These are phyloP conservation scores for Agrotis segetum DNA, from an alignment of 2,888 invertebrate species.

Conservation along the genomic window DNA sequence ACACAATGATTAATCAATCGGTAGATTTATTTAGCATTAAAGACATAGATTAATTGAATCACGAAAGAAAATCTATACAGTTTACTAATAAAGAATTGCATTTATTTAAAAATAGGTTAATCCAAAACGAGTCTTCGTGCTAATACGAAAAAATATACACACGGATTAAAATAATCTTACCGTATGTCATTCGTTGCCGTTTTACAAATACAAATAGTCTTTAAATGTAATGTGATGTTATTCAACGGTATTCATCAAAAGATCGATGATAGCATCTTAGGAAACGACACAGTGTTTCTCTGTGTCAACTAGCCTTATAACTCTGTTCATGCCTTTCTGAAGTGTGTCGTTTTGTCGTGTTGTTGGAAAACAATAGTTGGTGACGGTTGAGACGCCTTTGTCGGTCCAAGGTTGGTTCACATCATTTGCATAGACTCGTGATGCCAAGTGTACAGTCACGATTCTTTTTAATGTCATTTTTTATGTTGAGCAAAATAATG, in stretches of 20 bases:
- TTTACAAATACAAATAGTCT: conserved; percentile 76
- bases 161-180: conserved; percentile 60
- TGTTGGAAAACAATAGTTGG: conserved; percentile 58
- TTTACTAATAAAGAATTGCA: conserved; percentile 9
- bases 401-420: conserved; percentile 81
- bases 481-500: conserved; percentile 64
- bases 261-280: conserved; percentile 66
- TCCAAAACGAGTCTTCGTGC: conserved; percentile 36
- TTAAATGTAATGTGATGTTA: conserved; percentile 76
- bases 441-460: conserved; percentile 79
- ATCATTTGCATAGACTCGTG: conserved; percentile 81
- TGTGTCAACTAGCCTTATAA: conserved; percentile 40
- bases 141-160: conserved; percentile 49
- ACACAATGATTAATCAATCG: neutral
- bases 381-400: conserved; percentile 65
- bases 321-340: conserved; percentile 26
- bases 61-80: neutral
- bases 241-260: conserved; percentile 73
- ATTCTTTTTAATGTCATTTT: conserved; percentile 74
- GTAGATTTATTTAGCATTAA: neutral
- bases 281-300: conserved; percentile 59
- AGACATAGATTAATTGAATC: neutral
- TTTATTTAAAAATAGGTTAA: conserved; percentile 28
- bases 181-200: conserved; percentile 70
- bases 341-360: conserved; percentile 41